A percentile compares a stretch with the other conserved stretches of the same genome.
These are phyloP conservation scores for Gymnoscopelus microlampas DNA, from an alignment of 2,797 vertebrate species.

Conservation along the genomic window DNA sequence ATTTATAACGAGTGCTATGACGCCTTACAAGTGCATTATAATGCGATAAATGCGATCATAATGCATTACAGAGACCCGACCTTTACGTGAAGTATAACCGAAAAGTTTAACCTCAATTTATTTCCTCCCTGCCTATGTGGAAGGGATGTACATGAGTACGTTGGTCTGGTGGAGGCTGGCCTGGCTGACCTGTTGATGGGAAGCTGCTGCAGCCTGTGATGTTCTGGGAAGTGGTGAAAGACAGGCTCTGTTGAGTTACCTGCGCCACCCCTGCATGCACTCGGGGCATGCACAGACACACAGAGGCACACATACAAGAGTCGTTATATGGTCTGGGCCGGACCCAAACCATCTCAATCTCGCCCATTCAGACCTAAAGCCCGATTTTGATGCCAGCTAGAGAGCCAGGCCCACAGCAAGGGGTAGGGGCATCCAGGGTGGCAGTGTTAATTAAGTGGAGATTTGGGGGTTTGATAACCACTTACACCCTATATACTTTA, in stretches of 20 bases:
- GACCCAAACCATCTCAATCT: slow-evolving; percentile 72
- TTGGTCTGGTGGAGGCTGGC: slow-evolving; percentile 50
- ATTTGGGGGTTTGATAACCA: slow-evolving; percentile 19
- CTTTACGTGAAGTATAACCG: not conserved
- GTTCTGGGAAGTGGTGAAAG: slow-evolving; percentile 82
- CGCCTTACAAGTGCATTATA: too few species aligned
- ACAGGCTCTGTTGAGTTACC: slow-evolving; percentile 72
- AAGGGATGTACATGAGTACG: slow-evolving; percentile 47
- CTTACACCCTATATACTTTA: too few species aligned
- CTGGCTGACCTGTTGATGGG: slow-evolving; percentile 59
- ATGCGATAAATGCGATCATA: too few species aligned
- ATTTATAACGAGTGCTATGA: too few species aligned
- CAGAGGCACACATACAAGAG: slow-evolving; percentile 57
- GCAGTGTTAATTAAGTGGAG: slow-evolving; percentile 50
- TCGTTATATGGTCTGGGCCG: slow-evolving; percentile 66
- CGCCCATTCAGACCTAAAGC: slow-evolving; percentile 67
- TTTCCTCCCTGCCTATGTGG: slow-evolving; percentile 1
- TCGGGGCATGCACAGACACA: slow-evolving; percentile 31
- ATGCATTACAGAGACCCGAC: too few species aligned
- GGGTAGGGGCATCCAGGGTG: slow-evolving; percentile 47
- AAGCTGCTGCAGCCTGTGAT: slow-evolving; percentile 56
- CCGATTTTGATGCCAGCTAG: slow-evolving; percentile 50
- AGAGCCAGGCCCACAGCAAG: slow-evolving; percentile 11
- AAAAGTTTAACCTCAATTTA: slow-evolving; percentile 4
- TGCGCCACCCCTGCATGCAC: slow-evolving; percentile 38